phyloP scores from a whole-genome alignment of 2,113 vertebrate genomes.

The Amphiprion percula region DNA sequence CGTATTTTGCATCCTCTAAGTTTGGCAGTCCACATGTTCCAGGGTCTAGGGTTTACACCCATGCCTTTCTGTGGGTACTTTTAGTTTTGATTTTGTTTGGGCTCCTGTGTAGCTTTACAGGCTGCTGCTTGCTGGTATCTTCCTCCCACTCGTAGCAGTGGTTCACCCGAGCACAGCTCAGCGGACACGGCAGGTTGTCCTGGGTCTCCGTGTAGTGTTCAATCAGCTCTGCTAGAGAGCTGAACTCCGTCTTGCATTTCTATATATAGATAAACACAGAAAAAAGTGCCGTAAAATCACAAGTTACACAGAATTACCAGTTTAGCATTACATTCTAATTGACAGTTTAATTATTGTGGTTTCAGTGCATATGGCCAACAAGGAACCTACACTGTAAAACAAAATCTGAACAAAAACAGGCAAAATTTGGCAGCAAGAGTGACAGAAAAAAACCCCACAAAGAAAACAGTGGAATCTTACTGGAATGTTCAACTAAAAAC shows the following conservation, averaged over 20 bases:
- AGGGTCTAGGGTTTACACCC: conserved; percentile 46
- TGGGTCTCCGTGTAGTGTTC: conserved; percentile 84
- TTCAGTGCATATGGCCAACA: no score
- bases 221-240: conserved; percentile 88
- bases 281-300: not conserved
- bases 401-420: no score
- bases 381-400: no score
- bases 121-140: conserved; percentile 56
- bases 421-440: no score
- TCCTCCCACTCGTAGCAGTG: conserved; percentile 90
- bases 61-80: conserved; percentile 38
- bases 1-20: conserved; percentile 10
- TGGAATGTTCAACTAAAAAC: no score
- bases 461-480: no score
- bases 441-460: no score
- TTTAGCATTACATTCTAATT: no score
- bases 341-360: no score
- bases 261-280: conserved; percentile 53
- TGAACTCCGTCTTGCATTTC: conserved; percentile 88
- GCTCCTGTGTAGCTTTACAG: conserved; percentile 24
- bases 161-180: conserved; percentile 88
- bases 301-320: not conserved
- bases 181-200: conserved; percentile 86
- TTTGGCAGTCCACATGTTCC: conserved; percentile 7
- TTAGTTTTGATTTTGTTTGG: conserved; percentile 27